Conservation (phyloP, 2,888 invertebrate genomes). For the Syritta pipiens region DNA sequence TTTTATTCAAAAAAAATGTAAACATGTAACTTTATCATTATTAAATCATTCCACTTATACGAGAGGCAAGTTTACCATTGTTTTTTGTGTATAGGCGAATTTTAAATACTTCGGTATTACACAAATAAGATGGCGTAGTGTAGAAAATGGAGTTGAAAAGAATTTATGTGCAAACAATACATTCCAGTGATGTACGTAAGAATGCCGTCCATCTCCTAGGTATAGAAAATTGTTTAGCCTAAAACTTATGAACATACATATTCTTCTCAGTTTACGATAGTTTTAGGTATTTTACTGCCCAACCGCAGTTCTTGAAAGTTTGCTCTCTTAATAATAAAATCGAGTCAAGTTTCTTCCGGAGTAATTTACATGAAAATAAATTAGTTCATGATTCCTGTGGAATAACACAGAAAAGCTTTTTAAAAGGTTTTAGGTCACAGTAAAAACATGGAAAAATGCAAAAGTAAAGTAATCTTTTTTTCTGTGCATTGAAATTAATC, state of each 20-base stretch:
- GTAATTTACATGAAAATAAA: conserved; percentile 58
- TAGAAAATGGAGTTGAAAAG: no score
- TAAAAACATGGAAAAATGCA: conserved; percentile 1
- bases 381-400: conserved; percentile 31
- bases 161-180: conserved; percentile 51
- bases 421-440: conserved; percentile 16
- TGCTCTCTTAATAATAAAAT: conserved; percentile 21
- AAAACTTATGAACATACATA: conserved; percentile 17
- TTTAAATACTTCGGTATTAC: no score
- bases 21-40: no score
- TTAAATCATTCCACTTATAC: no score
- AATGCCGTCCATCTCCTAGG: conserved; percentile 34
- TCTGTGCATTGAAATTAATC: conserved; percentile 10
- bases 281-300: conserved; percentile 21
- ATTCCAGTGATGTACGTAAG: conserved; percentile 61
- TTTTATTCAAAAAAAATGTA: no score
- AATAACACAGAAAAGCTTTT: conserved; percentile 59
- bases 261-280: conserved; percentile 34
- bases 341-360: conserved; percentile 35
- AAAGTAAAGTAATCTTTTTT: conserved; percentile 1
- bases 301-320: not conserved
- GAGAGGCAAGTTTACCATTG: no score
- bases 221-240: conserved; percentile 21
- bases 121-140: no score
- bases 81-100: no score